Evolutionary conservation across 2,113 vertebrate genomes (phyloP).

Genomic region (Axis porcinus): DNA sequence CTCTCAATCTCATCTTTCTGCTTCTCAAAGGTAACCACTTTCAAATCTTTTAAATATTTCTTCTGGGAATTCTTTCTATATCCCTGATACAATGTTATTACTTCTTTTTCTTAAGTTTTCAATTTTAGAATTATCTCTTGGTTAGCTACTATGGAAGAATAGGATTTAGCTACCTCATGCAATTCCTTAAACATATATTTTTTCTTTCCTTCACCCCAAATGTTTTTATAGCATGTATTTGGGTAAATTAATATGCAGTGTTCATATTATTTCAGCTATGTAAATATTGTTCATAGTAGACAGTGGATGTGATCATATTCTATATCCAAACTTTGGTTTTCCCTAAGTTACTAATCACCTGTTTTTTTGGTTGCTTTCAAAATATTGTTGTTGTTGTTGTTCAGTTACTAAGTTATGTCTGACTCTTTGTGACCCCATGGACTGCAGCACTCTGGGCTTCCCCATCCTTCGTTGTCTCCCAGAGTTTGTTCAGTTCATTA

Average conservation of each 20-base stretch:
- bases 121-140: background rate
- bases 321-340: background rate
- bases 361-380: background rate
- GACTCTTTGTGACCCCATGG: background rate
- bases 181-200: background rate
- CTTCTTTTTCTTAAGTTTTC: background rate
- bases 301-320: background rate
- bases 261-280: conserved; percentile 13
- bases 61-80: conserved; percentile 2
- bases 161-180: background rate
- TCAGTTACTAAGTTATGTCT: background rate
- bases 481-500: background rate
- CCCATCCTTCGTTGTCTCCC: background rate
- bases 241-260: background rate
- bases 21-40: background rate
- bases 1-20: background rate
- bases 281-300: background rate
- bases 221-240: conserved; percentile 4
- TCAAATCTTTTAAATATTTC: background rate
- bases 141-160: background rate
- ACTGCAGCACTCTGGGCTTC: background rate
- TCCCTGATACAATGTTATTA: background rate
- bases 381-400: background rate
- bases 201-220: background rate
- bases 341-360: background rate